Percentiles rank a stretch among this genome's conserved stretches.
phyloP scores from a whole-genome alignment of 2,888 invertebrate species.

The Lasioglossum malachurum region DNA sequence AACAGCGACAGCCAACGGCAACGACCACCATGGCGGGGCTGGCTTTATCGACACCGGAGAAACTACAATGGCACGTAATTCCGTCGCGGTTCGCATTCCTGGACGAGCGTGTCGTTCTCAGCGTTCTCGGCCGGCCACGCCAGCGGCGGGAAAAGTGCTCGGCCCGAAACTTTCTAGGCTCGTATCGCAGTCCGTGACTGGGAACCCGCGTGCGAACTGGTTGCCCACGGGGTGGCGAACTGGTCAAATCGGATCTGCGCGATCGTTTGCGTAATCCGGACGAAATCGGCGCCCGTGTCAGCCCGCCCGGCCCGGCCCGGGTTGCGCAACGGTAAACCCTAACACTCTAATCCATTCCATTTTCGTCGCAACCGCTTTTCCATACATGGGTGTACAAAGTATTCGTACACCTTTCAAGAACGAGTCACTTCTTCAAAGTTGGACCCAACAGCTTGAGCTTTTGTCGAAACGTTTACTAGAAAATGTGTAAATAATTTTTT shows the following conservation, averaged over 20 bases:
- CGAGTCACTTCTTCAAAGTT: too few relatives aligned
- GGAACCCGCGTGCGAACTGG: slow-evolving; percentile 8
- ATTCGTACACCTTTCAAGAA: too few relatives aligned
- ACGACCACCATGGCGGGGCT: not conserved
- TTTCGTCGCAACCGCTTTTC: not conserved
- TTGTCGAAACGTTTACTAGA: too few relatives aligned
- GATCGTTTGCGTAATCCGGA: slow-evolving; percentile 25
- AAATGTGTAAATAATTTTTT: too few relatives aligned
- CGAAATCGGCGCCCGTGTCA: not conserved
- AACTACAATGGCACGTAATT: slow-evolving; percentile 36
- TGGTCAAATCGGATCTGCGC: slow-evolving; percentile 29
- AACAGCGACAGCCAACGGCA: not conserved
- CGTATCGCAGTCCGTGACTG: slow-evolving; percentile 36
- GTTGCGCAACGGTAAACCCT: slow-evolving; percentile 23
- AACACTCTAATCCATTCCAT: slow-evolving; percentile 7
- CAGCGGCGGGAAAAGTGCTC: slow-evolving; percentile 76
- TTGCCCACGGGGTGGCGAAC: slow-evolving; percentile 15
- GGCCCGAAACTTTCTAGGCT: slow-evolving; percentile 78
- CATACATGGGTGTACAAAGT: too few relatives aligned
- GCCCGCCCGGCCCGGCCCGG: not conserved
- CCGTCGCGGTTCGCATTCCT: slow-evolving; percentile 69
- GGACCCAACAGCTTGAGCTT: too few relatives aligned
- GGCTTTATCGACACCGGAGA: slow-evolving; percentile 34
- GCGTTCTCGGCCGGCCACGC: slow-evolving; percentile 59
- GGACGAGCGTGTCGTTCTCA: slow-evolving; percentile 60